Base-by-base conservation (phyloP, 2,888 invertebrate genomes). In the Euspilapteryx auroguttella region DNA sequence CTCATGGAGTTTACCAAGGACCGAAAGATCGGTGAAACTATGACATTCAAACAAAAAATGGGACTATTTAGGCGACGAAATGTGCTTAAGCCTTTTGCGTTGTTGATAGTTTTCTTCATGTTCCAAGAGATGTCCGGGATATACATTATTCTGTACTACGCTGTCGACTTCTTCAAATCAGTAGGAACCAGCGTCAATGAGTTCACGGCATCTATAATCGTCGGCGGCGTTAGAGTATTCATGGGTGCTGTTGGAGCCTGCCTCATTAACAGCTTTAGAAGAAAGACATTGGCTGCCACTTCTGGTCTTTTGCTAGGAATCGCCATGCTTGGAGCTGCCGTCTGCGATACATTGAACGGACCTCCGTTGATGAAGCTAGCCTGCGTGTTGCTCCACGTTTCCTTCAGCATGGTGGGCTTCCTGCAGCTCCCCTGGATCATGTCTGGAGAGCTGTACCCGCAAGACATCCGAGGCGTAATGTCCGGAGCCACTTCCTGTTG, bases 391-490 rank as follows among this genome's bases (percentile, higher is more conserved):
- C 61, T 81, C 10, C 86, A 87, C 47, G 86, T 87, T 0, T 81
- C 82, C 1, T 83, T 83, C 42, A 85, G 85, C 34, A 87, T 86
- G 86, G 75, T 86, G 2, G 87, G 87, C 0, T 86, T 85, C 52
- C 53, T 87, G 1, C 87, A 86, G 13, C 62, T 87, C 3, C 87
- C 87, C 0, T 87, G 86, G 85, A 81, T 87, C 14, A 81, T 87
- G 80, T 85, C 83, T 0, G 86, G 86, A 2, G 87, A 87, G 44
- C 47, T 87, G 24, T 87, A 86, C 41, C 85, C 86, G 2, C 68
- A 85, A 35, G 78, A 80, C 32, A 83, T 85, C 2, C 63, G 87
- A 37, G 84, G 86, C 0, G 79, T 85, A 1, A 81, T 86, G 78
- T 81, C 84, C 0, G 87, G 87, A 0, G 56, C 85, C 0, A 85